Percentiles rank a stretch among this genome's conserved stretches.
These are phyloP conservation scores for Triplophysa siluroides DNA, from an alignment of 2,113 vertebrate genomes.

Conservation along the genomic window DNA sequence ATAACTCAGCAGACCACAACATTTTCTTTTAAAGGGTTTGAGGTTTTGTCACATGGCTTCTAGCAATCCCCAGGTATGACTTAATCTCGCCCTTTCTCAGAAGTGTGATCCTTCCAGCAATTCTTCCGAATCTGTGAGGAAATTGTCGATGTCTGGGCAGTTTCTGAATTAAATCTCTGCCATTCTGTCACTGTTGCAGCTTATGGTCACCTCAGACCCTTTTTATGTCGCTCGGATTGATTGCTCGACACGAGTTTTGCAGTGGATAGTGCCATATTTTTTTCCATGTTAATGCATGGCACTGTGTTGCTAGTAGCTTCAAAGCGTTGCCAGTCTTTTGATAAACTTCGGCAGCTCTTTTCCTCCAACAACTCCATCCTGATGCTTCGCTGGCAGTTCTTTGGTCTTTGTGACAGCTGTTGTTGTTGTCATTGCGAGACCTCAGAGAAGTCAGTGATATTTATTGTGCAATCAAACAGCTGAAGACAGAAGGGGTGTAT, in stretches of 20 bases:
- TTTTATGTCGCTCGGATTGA: background rate
- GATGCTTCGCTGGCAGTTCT: background rate
- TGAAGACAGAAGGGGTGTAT: conserved; percentile 18
- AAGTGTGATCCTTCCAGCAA: conserved; percentile 14
- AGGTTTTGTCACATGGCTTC: conserved; percentile 39
- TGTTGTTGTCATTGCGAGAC: background rate
- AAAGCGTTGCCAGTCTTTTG: conserved; percentile 10
- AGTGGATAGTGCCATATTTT: background rate
- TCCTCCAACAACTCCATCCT: background rate
- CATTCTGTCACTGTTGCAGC: conserved; percentile 7
- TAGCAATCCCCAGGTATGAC: conserved; percentile 27
- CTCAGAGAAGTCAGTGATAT: conserved; percentile 17
- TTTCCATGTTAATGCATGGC: background rate
- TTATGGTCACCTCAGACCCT: conserved; percentile 7
- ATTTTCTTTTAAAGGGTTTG: conserved; percentile 31
- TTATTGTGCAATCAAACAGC: conserved; percentile 26
- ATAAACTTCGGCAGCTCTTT: background rate
- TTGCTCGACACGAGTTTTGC: background rate
- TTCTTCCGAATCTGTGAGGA: background rate
- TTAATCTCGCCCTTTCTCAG: conserved; percentile 25
- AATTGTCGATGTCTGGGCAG: conserved; percentile 3
- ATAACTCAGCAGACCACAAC: conserved; percentile 25
- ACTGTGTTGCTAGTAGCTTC: background rate
- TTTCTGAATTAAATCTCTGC: conserved; percentile 25
- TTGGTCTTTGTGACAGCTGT: conserved; percentile 20